A percentile compares a stretch with the other conserved stretches of the same genome.
Conservation (phyloP, 1,140 invertebrate genomes). For the Magallana ariakensis region DNA sequence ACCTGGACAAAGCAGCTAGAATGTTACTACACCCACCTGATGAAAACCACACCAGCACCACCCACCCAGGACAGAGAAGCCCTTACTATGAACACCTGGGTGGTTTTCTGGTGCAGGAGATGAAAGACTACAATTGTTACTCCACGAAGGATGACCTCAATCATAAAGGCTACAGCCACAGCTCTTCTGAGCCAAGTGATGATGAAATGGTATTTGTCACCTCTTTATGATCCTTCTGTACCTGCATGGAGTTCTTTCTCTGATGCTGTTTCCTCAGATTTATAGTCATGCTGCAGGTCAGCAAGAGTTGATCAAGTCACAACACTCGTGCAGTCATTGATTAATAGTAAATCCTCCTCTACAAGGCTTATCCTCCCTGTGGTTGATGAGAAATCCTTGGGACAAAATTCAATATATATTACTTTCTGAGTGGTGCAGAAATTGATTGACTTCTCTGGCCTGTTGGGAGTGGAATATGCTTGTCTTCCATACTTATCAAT, state of each 20-base stretch:
- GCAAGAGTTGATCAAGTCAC: not conserved
- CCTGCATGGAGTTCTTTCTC: constrained; percentile 21
- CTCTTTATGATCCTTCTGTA: constrained; percentile 61
- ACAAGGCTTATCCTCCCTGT: not conserved
- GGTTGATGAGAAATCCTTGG: not conserved
- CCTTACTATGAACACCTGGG: constrained; percentile 72
- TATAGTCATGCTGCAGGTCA: not conserved
- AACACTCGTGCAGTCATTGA: not conserved
- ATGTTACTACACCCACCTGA: constrained; percentile 81
- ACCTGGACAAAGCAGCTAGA: constrained; percentile 94
- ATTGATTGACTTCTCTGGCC: constrained; percentile 7
- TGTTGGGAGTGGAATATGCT: constrained; percentile 5
- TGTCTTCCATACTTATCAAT: constrained; percentile 11
- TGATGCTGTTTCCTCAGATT: constrained; percentile 18
- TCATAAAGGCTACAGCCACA: constrained; percentile 56
- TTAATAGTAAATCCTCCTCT: not conserved
- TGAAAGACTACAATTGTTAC: constrained; percentile 76
- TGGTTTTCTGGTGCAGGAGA: constrained; percentile 69
- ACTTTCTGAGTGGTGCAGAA: not conserved
- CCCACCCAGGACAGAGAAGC: constrained; percentile 39
- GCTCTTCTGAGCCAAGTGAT: constrained; percentile 58
- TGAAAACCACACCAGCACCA: not conserved
- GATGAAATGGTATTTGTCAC: constrained; percentile 72
- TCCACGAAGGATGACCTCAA: constrained; percentile 54
- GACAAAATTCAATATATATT: not conserved